Conservation (phyloP, 2,888 invertebrate genomes). For the Agonopterix alstromeriana region DNA sequence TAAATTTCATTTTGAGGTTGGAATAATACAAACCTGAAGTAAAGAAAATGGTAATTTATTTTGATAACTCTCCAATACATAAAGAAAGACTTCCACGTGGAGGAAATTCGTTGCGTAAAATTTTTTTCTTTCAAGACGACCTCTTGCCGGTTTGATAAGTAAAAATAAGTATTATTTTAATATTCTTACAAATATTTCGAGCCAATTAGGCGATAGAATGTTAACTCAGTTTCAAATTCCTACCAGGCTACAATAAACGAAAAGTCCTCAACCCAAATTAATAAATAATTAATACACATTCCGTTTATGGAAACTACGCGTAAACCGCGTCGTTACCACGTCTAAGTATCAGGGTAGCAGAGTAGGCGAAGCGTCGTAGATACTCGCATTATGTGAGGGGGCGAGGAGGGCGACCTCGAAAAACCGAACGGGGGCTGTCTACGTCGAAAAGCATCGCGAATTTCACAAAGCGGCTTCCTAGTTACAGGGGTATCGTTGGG, state of each 20-base stretch:
- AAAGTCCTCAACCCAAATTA: constrained; percentile 26
- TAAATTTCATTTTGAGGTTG: too few species aligned
- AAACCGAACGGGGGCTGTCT: constrained; percentile 62
- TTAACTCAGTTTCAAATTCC: too few species aligned
- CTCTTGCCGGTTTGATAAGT: too few species aligned
- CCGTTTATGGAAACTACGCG: constrained; percentile 42
- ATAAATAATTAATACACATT: constrained; percentile 57
- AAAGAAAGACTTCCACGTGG: too few species aligned
- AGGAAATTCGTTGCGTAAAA: too few species aligned
- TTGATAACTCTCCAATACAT: too few species aligned
- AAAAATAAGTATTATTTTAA: too few species aligned
- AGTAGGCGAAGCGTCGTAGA: constrained; percentile 19
- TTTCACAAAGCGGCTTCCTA: constrained; percentile 69
- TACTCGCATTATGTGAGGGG: constrained; percentile 18
- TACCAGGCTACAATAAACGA: neutral
- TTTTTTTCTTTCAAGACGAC: too few species aligned
- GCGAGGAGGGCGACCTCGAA: constrained; percentile 61
- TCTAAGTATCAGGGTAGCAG: constrained; percentile 31
- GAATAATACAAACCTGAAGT: too few species aligned
- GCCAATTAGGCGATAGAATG: too few species aligned
- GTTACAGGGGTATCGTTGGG: constrained; percentile 46
- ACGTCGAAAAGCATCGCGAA: constrained; percentile 63
- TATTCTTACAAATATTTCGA: too few species aligned
- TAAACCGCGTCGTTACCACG: constrained; percentile 43
- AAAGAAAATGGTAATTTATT: too few species aligned